Base-by-base conservation (phyloP, 2,113 vertebrate genomes). In the Paratilapia polleni region DNA sequence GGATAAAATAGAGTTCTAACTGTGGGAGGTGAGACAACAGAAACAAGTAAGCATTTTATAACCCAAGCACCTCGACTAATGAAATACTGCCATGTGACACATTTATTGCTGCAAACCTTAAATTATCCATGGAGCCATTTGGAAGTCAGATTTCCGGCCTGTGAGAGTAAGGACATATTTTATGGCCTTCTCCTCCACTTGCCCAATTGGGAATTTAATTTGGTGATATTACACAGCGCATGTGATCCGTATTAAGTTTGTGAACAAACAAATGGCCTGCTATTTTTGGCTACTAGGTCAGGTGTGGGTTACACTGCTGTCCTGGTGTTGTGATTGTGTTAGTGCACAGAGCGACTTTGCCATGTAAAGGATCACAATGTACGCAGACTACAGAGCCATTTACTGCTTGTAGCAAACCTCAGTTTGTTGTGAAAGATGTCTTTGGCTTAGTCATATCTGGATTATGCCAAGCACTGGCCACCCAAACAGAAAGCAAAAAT, bases 1-100 rank as follows among this genome's bases (percentile, higher is more conserved):
- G 34, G 63, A 86, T 83, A 84, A 92, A 89, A 90, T 88, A 88
- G 59, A 20, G 59, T 78, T 89, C 60, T 56, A 17, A 70, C 62
- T 84, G 91, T 92, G 89, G 90, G 90, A 89, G 90, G 88, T 90
- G 93, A 93, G 89, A 92, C 92, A 93, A 89, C 78, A 81, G 77
- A 89, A 84, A 70, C 85, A 87, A 89, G 87, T 68, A 58, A 91
- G 80, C 76, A 38, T 82, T 93, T 93, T 80, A 91, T 87, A 90
- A 89, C 81, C 82, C 9, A 12, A 84, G 89, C 38, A 19, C 81
- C 57, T 91, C 17, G 2, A 41, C 36, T 70, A 83, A 90, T 93
- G 88, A 95, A 93, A 94, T 92, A 92, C 82, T 41, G 81, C 84
- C 88, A 80, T 62, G 63, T 60, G 66, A 89, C 86, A 88, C 89